phyloP scores from a whole-genome alignment of 2,888 invertebrate species.

The Thecophora atra region DNA sequence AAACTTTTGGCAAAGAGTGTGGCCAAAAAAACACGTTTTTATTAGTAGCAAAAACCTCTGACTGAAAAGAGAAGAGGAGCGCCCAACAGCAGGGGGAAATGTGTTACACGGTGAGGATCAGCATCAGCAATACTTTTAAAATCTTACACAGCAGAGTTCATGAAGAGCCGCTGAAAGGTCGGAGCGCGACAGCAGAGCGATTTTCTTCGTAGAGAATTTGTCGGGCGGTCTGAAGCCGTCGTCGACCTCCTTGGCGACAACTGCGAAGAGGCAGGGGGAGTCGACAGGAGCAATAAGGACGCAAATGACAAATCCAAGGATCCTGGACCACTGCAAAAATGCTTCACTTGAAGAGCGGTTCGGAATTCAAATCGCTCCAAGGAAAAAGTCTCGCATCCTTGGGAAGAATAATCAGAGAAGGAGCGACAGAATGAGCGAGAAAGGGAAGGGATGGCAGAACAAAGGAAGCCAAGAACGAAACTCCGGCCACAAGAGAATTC shows the following conservation, averaged over 20 bases:
- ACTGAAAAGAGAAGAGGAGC: background rate
- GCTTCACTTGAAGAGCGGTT: no score
- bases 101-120: background rate
- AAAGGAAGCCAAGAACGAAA: background rate
- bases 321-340: no score
- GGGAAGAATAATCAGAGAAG: background rate
- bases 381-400: background rate
- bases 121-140: background rate
- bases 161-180: slow-evolving; percentile 31
- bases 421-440: background rate
- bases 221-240: background rate
- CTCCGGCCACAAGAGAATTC: background rate
- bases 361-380: no score
- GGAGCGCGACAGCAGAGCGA: slow-evolving; percentile 9
- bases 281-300: no score
- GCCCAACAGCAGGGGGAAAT: background rate
- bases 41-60: slow-evolving; percentile 14
- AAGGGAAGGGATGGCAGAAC: background rate
- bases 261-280: no score
- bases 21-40: slow-evolving; percentile 34
- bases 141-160: background rate
- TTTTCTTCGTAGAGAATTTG: no score
- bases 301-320: no score
- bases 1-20: slow-evolving; percentile 46
- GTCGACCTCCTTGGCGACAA: no score